phyloP scores from a whole-genome alignment of 2,888 invertebrate species.

The Eutolmus rufibarbis region DNA sequence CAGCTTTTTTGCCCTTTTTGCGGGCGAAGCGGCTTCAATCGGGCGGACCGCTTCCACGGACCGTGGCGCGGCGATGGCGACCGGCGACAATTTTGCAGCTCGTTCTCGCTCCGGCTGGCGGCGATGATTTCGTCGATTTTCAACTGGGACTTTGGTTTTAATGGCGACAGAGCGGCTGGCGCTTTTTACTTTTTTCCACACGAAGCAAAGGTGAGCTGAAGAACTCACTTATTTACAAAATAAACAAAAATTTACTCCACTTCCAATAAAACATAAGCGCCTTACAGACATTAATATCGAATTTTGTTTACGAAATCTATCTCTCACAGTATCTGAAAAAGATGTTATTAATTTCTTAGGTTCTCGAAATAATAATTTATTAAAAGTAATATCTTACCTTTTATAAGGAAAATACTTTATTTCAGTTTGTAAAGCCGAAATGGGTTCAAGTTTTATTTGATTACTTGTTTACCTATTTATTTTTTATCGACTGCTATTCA shows the following conservation, averaged over 20 bases:
- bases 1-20: neutral
- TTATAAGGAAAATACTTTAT: too few species aligned
- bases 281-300: too few species aligned
- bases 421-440: too few species aligned
- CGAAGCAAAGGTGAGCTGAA: neutral
- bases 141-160: neutral
- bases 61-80: neutral
- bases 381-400: too few species aligned
- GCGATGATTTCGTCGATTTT: neutral
- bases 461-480: too few species aligned
- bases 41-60: neutral
- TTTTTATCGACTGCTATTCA: too few species aligned
- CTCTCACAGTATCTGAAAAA: too few species aligned
- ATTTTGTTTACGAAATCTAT: too few species aligned
- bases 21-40: neutral
- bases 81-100: neutral
- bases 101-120: neutral
- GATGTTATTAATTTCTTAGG: too few species aligned
- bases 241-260: neutral
- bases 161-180: neutral
- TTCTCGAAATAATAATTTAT: too few species aligned
- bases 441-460: too few species aligned
- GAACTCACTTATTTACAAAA: neutral
- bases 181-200: neutral
- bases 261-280: neutral